Percentiles rank a stretch among this genome's conserved stretches.
Conservation (phyloP, 1,140 invertebrate genomes). For the Tetragonula clypearis region DNA sequence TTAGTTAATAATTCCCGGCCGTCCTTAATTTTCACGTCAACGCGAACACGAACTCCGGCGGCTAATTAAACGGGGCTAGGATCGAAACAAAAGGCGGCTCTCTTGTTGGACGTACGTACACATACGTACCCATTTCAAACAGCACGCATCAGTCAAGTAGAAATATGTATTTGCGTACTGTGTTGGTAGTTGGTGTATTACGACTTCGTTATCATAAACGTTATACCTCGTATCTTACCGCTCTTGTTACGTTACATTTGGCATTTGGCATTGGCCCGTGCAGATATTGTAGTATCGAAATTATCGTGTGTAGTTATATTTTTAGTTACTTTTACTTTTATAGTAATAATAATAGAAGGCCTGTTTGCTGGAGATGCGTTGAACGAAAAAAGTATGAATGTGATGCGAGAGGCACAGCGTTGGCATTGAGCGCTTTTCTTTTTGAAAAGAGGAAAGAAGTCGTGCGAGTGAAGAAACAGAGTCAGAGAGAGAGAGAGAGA, state of each 20-base stretch:
- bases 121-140: neutral
- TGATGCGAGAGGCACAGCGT: no score
- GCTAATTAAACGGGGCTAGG: slow-evolving; percentile 41
- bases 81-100: neutral
- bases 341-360: no score
- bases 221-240: neutral
- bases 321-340: no score
- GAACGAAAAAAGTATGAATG: no score
- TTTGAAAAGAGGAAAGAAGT: no score
- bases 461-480: no score
- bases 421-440: no score
- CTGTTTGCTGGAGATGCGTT: no score
- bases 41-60: slow-evolving; percentile 11
- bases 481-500: no score
- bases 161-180: slow-evolving; percentile 12
- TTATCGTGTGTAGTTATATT: no score
- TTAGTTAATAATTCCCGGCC: slow-evolving; percentile 54
- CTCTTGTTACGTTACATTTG: neutral
- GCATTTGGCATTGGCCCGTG: neutral
- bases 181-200: neutral
- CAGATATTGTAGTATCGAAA: no score
- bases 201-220: neutral
- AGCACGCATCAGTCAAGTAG: neutral
- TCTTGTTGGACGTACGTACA: neutral
- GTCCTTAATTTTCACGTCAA: slow-evolving; percentile 46